phyloP scores from a whole-genome alignment of 2,888 invertebrate species.

The Oscheius sp. region DNA sequence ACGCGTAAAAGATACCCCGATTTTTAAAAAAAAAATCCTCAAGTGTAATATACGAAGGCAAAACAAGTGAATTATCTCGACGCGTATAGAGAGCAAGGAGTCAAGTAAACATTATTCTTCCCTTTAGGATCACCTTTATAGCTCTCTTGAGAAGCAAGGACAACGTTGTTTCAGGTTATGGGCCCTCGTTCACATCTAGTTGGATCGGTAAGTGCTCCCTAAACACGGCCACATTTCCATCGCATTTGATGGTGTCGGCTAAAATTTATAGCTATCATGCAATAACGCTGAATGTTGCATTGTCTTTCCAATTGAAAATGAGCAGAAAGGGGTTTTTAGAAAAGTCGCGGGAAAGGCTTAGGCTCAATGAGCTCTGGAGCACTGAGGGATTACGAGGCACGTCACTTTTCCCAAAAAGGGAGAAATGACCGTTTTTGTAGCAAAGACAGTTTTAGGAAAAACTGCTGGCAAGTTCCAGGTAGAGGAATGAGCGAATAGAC shows the following conservation, averaged over 20 bases:
- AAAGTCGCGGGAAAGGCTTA: constrained; percentile 31
- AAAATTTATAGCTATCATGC: not conserved
- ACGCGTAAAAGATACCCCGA: not conserved
- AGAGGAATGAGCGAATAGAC: too few species aligned
- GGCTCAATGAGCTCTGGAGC: constrained; percentile 32
- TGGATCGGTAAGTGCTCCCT: too few species aligned
- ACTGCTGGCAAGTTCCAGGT: too few species aligned
- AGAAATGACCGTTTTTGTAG: constrained; percentile 1
- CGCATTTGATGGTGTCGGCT: not conserved
- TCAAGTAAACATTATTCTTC: constrained; percentile 14
- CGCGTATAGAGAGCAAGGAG: constrained; percentile 2
- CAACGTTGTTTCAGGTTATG: too few species aligned
- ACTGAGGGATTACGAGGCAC: constrained; percentile 15
- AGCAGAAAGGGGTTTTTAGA: constrained; percentile 22
- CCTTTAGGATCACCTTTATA: not conserved
- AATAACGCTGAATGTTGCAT: not conserved
- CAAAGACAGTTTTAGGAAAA: too few species aligned
- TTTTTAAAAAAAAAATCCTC: constrained; percentile 11
- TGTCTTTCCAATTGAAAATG: not conserved
- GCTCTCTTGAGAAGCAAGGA: not conserved
- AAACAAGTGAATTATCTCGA: constrained; percentile 28
- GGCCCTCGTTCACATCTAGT: too few species aligned
- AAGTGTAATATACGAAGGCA: constrained; percentile 32
- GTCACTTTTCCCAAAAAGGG: constrained; percentile 13
- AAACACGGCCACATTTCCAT: too few species aligned